These are phyloP conservation scores for Passer montanus DNA, from an alignment of 2,113 vertebrate genomes.

Conservation along the genomic window DNA sequence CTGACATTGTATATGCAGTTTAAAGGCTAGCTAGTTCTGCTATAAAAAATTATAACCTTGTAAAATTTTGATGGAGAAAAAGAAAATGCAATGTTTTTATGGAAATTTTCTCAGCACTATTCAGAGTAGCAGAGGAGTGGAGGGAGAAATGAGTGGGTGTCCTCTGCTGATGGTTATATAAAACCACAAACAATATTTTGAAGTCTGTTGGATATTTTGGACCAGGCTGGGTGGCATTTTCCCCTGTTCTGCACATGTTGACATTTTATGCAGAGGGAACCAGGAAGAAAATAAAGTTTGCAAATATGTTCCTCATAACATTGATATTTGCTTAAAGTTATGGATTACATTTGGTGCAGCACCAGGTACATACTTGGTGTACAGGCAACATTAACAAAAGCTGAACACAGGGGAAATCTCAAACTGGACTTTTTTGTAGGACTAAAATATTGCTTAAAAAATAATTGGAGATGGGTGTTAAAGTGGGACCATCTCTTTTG, in stretches of 20 bases:
- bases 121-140: not conserved
- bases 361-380: not conserved
- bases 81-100: not conserved
- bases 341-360: not conserved
- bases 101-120: not conserved
- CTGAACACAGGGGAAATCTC: not conserved
- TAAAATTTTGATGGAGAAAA: not conserved
- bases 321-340: not conserved
- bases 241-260: not conserved
- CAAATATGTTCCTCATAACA: not conserved
- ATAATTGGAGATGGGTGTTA: not conserved
- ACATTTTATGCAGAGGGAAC: not conserved
- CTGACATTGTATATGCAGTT: not conserved
- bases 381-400: not conserved
- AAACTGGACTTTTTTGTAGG: not conserved
- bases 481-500: fast-evolving
- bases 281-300: not conserved
- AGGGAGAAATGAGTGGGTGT: not conserved
- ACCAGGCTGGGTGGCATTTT: not conserved
- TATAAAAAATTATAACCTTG: not conserved
- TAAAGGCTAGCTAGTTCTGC: not conserved
- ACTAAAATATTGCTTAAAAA: not conserved
- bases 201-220: not conserved
- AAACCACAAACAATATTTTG: not conserved
- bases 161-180: not conserved